A percentile compares a stretch with the other conserved stretches of the same genome.
phyloP scores from a whole-genome alignment of 2,797 vertebrate species.

The Chromis chromis region DNA sequence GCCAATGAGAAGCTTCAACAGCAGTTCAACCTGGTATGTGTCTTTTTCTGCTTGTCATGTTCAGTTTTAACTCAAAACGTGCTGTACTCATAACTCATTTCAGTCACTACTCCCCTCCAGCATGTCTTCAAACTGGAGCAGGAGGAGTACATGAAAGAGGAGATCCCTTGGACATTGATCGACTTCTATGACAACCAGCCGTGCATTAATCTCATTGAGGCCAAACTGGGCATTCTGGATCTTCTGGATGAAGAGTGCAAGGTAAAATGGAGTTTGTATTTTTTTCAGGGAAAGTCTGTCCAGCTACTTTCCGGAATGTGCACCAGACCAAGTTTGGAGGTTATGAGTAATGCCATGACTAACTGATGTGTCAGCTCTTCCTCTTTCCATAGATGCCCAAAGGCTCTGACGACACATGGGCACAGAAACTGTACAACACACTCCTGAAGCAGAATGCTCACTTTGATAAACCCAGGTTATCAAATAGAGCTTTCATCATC shows the following conservation, averaged over 20 bases:
- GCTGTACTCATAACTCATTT: conserved; percentile 1
- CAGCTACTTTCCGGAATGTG: conserved; percentile 31
- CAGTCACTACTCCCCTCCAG: conserved; percentile 71
- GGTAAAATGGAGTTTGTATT: conserved; percentile 74
- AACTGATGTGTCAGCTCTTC: conserved; percentile 72
- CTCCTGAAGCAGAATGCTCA: conserved; percentile 91
- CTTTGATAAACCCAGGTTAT: conserved; percentile 96
- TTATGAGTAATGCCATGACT: conserved; percentile 72
- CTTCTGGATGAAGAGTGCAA: conserved; percentile 97
- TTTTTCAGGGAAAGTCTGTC: not conserved
- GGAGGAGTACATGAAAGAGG: conserved; percentile 97
- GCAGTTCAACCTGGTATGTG: conserved; percentile 96
- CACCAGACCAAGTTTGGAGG: conserved; percentile 30
- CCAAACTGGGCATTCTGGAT: conserved; percentile 94
- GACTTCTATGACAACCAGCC: conserved; percentile 99
- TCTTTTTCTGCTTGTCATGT: not conserved
- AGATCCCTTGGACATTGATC: conserved; percentile 97
- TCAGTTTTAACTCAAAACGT: conserved; percentile 14
- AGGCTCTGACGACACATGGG: conserved; percentile 95
- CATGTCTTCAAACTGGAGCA: conserved; percentile 99
- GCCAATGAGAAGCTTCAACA: conserved; percentile 99
- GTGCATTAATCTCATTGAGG: conserved; percentile 97
- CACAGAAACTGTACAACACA: conserved; percentile 96
- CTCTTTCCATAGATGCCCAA: conserved; percentile 93
- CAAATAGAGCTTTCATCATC: conserved; percentile 96